Base-by-base conservation (phyloP, 2,888 invertebrate species). In the Thereva unica region DNA sequence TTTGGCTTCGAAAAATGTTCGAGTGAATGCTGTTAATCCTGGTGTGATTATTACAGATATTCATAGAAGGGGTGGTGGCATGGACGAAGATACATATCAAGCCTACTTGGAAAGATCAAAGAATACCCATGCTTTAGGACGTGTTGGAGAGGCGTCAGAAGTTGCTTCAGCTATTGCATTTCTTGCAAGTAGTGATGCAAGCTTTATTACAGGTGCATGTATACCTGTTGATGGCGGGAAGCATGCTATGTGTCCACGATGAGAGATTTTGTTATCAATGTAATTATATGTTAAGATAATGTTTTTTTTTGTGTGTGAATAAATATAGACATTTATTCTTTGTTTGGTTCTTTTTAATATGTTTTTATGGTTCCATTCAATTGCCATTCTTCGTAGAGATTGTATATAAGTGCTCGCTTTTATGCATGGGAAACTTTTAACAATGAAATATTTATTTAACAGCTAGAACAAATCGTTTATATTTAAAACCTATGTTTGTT, bases 11-110 rank as follows among this genome's bases (percentile, higher is more conserved):
- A 90, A 90, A 77, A 87, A 89, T 70, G 91, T 96, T 0, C 84
- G 96, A 40, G 93, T 93, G 0, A 97, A 97, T 79, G 86, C 91
- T 63, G 94, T 96, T 0, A 95, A 95, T 80, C 97, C 97, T 45
- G 97, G 97, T 10, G 96, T 97, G 0, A 89, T 92, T n/a, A 79
- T 89, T 2, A 97, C 97, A 0, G 90, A 94, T 73, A 78, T 96
- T 52, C 96, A 96, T 73, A 90, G 87, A 79, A 86, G 88, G 69
- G 84, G 87, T 69, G 89, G 88, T n/a, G 90, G 89, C 9, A 88
- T 97, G 88, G 85, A 84, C 73, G 88, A 90, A 41, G 2, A 1
- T 23, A 85, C 89, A 47, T 93, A 96, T 79, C 84, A 85, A 45
- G 85, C 84, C 76, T 97, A 96, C 78, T 82, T 96, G 69, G 91